A percentile compares a stretch with the other conserved stretches of the same genome.
phyloP scores from a whole-genome alignment of 1,140 invertebrate genomes.

The Leptopilina boulardi region DNA sequence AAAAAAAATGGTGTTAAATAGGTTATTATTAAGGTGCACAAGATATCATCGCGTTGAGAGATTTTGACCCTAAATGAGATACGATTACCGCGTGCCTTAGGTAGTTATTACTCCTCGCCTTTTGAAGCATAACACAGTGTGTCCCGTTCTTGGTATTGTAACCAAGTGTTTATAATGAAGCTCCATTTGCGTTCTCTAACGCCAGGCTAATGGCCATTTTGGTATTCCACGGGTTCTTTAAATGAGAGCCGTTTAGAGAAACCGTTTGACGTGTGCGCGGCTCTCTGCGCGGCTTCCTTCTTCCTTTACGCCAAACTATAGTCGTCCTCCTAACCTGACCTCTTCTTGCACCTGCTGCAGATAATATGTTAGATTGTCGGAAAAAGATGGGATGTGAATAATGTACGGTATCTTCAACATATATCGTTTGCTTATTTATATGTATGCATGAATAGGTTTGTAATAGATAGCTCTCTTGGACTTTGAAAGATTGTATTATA shows the following conservation, averaged over 20 bases:
- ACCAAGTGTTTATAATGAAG: conserved; percentile 39
- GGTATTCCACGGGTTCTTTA: conserved; percentile 26
- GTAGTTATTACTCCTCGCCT: conserved; percentile 34
- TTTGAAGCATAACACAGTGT: conserved; percentile 34
- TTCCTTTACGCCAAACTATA: conserved; percentile 46
- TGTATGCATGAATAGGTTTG: background rate
- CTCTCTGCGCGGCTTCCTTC: conserved; percentile 56
- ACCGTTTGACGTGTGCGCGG: conserved; percentile 54
- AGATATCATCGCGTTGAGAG: background rate
- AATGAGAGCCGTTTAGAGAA: conserved; percentile 59
- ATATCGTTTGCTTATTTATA: background rate
- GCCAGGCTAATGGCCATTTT: conserved; percentile 21
- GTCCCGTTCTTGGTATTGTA: conserved; percentile 38
- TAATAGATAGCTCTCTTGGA: conserved; percentile 7
- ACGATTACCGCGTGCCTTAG: conserved; percentile 20
- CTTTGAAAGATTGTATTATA: background rate
- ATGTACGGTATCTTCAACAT: conserved; percentile 14
- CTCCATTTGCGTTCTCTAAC: conserved; percentile 26
- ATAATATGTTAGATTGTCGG: conserved; percentile 37
- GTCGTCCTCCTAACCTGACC: conserved; percentile 64
- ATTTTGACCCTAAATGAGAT: conserved; percentile 31
- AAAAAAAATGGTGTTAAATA: background rate
- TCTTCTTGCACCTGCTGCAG: conserved; percentile 41
- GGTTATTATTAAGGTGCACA: background rate
- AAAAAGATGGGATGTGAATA: conserved; percentile 28